These are phyloP conservation scores for Macaria liturata DNA, from an alignment of 2,888 invertebrate genomes.

Conservation along the genomic window DNA sequence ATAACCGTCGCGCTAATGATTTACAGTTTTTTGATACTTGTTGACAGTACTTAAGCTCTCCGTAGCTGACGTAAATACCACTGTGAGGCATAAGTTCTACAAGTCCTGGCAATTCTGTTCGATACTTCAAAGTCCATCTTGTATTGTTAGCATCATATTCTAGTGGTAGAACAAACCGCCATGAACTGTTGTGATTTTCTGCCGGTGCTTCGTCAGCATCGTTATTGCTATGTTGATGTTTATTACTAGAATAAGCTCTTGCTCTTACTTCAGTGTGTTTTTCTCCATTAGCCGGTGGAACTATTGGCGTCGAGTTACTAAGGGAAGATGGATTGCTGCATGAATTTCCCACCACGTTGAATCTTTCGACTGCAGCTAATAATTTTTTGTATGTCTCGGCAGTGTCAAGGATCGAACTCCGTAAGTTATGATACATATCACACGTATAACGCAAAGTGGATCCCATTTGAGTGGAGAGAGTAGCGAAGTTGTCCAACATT, in stretches of 20 bases:
- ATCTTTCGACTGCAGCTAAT: background rate
- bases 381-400: background rate
- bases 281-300: background rate
- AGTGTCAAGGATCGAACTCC: constrained; percentile 12
- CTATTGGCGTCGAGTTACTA: no score
- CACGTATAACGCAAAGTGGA: constrained; percentile 10
- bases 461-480: constrained; percentile 10
- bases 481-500: constrained; percentile 25
- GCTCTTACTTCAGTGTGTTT: background rate
- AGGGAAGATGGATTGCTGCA: background rate
- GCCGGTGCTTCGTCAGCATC: background rate
- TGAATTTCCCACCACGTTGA: background rate
- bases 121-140: constrained; percentile 29
- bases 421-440: constrained; percentile 15
- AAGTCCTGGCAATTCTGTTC: constrained; percentile 9
- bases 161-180: constrained; percentile 9
- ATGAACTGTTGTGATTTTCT: background rate
- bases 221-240: background rate
- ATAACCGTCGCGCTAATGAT: constrained; percentile 10
- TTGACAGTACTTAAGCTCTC: constrained; percentile 2
- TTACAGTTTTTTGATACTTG: constrained; percentile 10
- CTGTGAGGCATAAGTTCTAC: constrained; percentile 17
- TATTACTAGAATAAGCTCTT: background rate
- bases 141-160: constrained; percentile 28
- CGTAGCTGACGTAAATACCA: constrained; percentile 8